These are phyloP conservation scores for Ariolimax columbianus DNA, from an alignment of 2,888 invertebrate species.

Conservation along the genomic window DNA sequence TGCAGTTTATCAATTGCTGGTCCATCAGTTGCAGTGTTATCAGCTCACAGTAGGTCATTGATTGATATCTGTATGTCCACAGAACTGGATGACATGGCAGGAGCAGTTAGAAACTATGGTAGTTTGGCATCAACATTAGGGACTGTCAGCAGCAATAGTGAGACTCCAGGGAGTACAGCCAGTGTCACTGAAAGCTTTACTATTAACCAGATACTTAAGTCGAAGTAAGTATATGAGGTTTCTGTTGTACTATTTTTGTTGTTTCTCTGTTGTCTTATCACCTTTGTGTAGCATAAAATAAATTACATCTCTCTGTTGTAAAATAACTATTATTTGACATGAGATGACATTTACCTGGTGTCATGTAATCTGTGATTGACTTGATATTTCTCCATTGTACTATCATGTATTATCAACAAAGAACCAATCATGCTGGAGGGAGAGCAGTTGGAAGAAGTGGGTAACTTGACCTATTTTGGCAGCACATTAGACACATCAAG, in stretches of 20 bases:
- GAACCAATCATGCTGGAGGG: too few species aligned
- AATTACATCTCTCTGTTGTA: background rate
- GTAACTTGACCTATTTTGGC: too few species aligned
- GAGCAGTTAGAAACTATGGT: constrained; percentile 32
- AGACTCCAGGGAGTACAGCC: background rate
- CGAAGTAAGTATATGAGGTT: constrained; percentile 10
- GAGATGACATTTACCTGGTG: background rate
- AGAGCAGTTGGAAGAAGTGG: too few species aligned
- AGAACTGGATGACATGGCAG: constrained; percentile 45
- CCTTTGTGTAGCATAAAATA: too few species aligned
- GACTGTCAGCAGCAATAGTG: background rate
- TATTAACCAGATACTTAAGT: constrained; percentile 8
- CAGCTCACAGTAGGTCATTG: too few species aligned
- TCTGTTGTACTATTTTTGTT: background rate
- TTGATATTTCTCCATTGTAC: too few species aligned
- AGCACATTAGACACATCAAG: too few species aligned
- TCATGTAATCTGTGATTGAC: too few species aligned
- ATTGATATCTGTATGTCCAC: background rate
- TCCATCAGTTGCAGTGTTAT: too few species aligned
- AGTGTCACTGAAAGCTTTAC: background rate
- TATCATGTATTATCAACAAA: too few species aligned
- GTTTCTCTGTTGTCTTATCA: too few species aligned
- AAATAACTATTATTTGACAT: background rate
- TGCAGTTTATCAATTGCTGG: too few species aligned
- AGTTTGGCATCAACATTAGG: background rate